Conservation (phyloP, 2,113 vertebrate genomes). For the Origma solitaria region DNA sequence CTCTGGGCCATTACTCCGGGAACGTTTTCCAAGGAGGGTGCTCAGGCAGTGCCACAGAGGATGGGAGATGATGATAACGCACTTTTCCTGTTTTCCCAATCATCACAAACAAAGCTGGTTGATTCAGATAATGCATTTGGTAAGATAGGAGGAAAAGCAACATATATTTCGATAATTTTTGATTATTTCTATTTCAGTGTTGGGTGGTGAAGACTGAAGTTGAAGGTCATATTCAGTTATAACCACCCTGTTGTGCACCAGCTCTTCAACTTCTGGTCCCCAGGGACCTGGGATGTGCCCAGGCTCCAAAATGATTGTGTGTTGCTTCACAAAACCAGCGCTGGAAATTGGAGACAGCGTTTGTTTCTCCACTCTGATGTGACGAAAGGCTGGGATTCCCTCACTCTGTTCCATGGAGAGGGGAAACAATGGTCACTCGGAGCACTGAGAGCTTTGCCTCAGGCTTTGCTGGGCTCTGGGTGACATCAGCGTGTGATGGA, state of each 20-base stretch:
- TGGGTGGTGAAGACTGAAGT: not conserved
- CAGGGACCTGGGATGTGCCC: not conserved
- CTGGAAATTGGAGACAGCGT: not conserved
- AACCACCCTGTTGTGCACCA: not conserved
- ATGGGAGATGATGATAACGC: not conserved
- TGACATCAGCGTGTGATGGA: not conserved
- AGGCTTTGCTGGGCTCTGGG: not conserved
- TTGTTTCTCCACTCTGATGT: not conserved
- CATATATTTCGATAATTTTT: not conserved
- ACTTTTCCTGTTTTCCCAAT: not conserved
- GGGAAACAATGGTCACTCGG: rapidly evolving
- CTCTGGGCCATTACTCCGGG: not conserved
- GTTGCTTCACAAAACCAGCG: not conserved
- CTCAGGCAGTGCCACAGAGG: not conserved
- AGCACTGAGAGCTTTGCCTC: not conserved
- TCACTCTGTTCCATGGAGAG: not conserved
- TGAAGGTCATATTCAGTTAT: not conserved
- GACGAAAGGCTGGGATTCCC: not conserved
- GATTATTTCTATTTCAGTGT: too few relatives aligned
- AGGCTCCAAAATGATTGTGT: not conserved
- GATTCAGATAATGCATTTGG: not conserved
- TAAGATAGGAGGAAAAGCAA: not conserved
- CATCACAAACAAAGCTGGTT: not conserved
- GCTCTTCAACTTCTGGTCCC: not conserved
- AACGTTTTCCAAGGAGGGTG: not conserved